Percentiles rank a stretch among this genome's conserved stretches.
These are phyloP conservation scores for Valencia hispanica DNA, from an alignment of 2,797 vertebrate genomes.

Conservation along the genomic window DNA sequence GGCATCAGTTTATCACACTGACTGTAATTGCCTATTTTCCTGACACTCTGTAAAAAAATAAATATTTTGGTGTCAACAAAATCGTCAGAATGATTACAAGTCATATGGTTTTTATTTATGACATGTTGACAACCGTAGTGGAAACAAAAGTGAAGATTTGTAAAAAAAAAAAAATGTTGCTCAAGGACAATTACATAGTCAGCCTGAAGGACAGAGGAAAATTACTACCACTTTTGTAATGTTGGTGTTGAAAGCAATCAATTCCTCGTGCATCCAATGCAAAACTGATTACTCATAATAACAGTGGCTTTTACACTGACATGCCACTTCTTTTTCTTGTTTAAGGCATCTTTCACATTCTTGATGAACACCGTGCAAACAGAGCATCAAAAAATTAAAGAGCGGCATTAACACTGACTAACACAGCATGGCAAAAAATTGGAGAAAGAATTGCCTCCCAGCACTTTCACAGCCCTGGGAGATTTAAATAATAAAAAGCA, in stretches of 20 bases:
- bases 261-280: slow-evolving; percentile 23
- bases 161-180: slow-evolving; percentile 34
- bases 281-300: slow-evolving; percentile 51
- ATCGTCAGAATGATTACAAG: slow-evolving; percentile 2
- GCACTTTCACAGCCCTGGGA: slow-evolving; percentile 84
- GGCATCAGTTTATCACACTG: neutral
- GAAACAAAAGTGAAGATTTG: slow-evolving; percentile 17
- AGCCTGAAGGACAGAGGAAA: slow-evolving; percentile 18
- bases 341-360: slow-evolving; percentile 64
- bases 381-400: slow-evolving; percentile 78
- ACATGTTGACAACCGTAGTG: slow-evolving; percentile 22
- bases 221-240: slow-evolving; percentile 28
- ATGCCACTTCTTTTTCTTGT: slow-evolving; percentile 48
- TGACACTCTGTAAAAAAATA: neutral
- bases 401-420: slow-evolving; percentile 80
- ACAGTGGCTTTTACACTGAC: slow-evolving; percentile 53
- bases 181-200: slow-evolving; percentile 13
- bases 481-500: slow-evolving; percentile 90
- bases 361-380: slow-evolving; percentile 76
- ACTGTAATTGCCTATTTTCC: slow-evolving; percentile 9
- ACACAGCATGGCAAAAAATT: slow-evolving; percentile 82
- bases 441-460: slow-evolving; percentile 78
- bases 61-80: slow-evolving; percentile 2
- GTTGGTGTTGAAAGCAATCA: slow-evolving; percentile 32
- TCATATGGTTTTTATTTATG: slow-evolving; percentile 1